Percentiles rank a stretch among this genome's conserved stretches.
Conservation (phyloP, 2,113 vertebrate genomes). For the Tachuris rubrigastra region DNA sequence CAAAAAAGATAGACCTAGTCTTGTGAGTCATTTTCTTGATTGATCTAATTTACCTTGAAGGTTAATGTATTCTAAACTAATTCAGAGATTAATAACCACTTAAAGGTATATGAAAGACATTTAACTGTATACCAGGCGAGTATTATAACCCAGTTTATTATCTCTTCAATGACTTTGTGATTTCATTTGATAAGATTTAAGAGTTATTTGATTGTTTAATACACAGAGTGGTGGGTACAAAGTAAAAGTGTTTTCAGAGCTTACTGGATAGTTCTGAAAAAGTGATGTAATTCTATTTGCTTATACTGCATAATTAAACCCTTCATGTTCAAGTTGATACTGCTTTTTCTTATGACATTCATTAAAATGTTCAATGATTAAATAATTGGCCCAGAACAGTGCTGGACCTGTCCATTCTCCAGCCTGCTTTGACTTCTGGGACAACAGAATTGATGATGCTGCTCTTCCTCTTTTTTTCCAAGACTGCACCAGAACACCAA, state of each 20-base stretch:
- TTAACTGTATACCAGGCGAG: conserved; percentile 38
- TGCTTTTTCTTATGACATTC: not conserved
- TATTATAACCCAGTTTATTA: conserved; percentile 64
- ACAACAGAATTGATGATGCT: not conserved
- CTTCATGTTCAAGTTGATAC: conserved; percentile 48
- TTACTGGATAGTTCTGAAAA: conserved; percentile 33
- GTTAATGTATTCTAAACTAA: conserved; percentile 82
- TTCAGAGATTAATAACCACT: conserved; percentile 78
- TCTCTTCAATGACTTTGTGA: conserved; percentile 65
- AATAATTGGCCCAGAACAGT: not conserved
- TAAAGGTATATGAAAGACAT: conserved; percentile 76
- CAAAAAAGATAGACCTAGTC: conserved; percentile 37
- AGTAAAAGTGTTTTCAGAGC: conserved; percentile 1
- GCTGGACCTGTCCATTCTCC: not conserved
- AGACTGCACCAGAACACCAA: not conserved
- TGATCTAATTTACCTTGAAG: conserved; percentile 81
- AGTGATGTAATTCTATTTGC: conserved; percentile 44
- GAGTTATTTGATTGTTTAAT: conserved; percentile 60
- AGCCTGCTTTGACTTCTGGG: not conserved
- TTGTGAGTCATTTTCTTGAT: conserved; percentile 72
- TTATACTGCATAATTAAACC: conserved; percentile 27
- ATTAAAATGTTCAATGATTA: not conserved
- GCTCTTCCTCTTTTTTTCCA: not conserved
- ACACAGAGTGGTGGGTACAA: not conserved
- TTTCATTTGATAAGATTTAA: conserved; percentile 57